Conservation (phyloP, 53 echinoderm and acorn worm genomes). For the Pentamera pediparva region DNA sequence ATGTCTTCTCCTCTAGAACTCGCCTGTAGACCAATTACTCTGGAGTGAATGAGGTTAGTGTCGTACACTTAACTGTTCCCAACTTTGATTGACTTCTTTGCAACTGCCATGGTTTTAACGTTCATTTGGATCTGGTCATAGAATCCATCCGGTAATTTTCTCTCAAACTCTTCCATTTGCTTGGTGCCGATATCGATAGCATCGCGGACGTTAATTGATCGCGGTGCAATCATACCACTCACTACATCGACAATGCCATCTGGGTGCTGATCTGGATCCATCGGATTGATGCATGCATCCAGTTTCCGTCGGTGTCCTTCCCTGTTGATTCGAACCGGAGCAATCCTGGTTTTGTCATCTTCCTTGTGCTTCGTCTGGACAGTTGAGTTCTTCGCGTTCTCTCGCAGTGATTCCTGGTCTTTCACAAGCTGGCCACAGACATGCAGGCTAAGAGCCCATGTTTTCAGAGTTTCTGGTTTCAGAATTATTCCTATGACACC, state of each 20-base stretch:
- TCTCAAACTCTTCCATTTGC: slow-evolving; percentile 43
- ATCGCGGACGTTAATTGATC: slow-evolving; percentile 39
- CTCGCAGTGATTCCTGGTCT: slow-evolving; percentile 28
- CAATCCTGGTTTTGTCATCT: slow-evolving; percentile 36
- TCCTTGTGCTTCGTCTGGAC: too few species aligned
- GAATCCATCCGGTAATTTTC: slow-evolving; percentile 17
- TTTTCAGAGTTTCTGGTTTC: slow-evolving; percentile 32
- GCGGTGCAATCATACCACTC: slow-evolving; percentile 27
- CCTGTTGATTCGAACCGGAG: slow-evolving; percentile 37
- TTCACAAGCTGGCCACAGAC: slow-evolving; percentile 8
- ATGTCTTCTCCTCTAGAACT: slow-evolving; percentile 28
- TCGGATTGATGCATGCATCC: slow-evolving; percentile 25
- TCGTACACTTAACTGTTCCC: slow-evolving; percentile 43
- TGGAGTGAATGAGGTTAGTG: slow-evolving; percentile 37
- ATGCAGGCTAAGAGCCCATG: slow-evolving; percentile 38
- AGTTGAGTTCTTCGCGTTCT: too few species aligned
- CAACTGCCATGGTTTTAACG: slow-evolving; percentile 37
- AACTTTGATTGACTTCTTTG: slow-evolving; percentile 29
- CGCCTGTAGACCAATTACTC: slow-evolving; percentile 29
- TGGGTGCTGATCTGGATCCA: slow-evolving; percentile 25
- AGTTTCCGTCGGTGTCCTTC: slow-evolving; percentile 22
- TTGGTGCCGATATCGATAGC: slow-evolving; percentile 28
- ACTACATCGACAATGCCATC: slow-evolving; percentile 41
- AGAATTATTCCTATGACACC: slow-evolving; percentile 45
- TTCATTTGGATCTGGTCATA: slow-evolving; percentile 16